A percentile compares a stretch with the other conserved stretches of the same genome.
Conservation (phyloP, 2,113 vertebrate species). For the Salvelinus fontinalis region DNA sequence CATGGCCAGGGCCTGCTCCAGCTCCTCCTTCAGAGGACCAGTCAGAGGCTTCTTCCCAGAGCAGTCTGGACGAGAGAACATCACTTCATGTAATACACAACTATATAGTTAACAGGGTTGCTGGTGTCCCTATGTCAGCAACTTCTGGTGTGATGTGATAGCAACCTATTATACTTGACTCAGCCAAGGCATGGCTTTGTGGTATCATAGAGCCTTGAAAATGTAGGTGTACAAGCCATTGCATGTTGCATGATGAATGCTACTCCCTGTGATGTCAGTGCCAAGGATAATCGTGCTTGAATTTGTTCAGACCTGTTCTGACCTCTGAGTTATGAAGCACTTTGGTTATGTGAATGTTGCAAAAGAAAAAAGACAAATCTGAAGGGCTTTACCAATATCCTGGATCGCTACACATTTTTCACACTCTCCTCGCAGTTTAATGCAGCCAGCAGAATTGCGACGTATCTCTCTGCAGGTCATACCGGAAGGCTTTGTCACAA, state of each 20-base stretch:
- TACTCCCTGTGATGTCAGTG: not conserved
- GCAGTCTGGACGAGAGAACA: constrained; percentile 75
- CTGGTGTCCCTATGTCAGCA: too few relatives aligned
- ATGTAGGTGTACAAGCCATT: not conserved
- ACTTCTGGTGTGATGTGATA: too few relatives aligned
- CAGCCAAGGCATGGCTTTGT: too few relatives aligned
- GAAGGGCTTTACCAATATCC: constrained; percentile 71
- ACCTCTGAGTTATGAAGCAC: not conserved
- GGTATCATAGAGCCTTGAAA: not conserved
- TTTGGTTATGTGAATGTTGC: not conserved
- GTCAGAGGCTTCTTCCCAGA: constrained; percentile 69
- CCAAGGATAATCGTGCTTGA: not conserved
- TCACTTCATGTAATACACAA: too few relatives aligned
- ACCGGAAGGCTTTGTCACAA: constrained; percentile 68
- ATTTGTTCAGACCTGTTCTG: not conserved
- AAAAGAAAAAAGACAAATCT: not conserved
- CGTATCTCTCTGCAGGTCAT: constrained; percentile 89
- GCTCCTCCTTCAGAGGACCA: constrained; percentile 76
- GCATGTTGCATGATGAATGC: not conserved
- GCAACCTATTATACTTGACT: too few relatives aligned
- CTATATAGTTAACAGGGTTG: too few relatives aligned
- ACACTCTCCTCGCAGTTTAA: constrained; percentile 83
- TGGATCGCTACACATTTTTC: constrained; percentile 87
- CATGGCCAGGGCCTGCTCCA: constrained; percentile 80
- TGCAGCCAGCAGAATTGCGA: constrained; percentile 87